These are phyloP conservation scores for Cyanoramphus novaezelandiae DNA, from an alignment of 2,113 vertebrate species.

Conservation along the genomic window DNA sequence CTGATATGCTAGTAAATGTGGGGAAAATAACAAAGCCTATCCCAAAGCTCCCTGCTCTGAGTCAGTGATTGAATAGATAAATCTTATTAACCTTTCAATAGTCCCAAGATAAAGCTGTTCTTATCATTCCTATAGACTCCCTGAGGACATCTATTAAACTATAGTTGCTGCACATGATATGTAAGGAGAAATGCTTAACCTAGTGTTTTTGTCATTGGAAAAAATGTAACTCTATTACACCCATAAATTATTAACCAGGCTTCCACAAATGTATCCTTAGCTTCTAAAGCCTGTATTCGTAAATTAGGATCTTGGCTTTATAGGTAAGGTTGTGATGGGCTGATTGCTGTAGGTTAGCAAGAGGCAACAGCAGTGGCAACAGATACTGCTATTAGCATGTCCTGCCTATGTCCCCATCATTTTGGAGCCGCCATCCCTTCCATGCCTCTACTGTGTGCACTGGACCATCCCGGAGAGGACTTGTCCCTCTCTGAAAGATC, in stretches of 20 bases:
- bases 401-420: background rate
- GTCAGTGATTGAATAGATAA: background rate
- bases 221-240: background rate
- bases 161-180: background rate
- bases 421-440: background rate
- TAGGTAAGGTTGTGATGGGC: background rate
- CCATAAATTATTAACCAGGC: background rate
- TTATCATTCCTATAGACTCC: background rate
- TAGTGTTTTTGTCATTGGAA: background rate
- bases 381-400: background rate
- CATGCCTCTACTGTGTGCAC: background rate
- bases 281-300: background rate
- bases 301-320: background rate
- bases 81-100: background rate
- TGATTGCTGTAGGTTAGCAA: background rate
- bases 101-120: background rate
- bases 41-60: background rate
- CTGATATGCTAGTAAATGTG: background rate
- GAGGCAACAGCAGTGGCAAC: background rate
- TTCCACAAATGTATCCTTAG: background rate
- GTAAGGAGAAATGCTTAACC: background rate
- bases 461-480: background rate
- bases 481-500: background rate
- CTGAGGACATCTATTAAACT: background rate
- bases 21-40: background rate